Evolutionary conservation across 2,113 vertebrate genomes (phyloP).

Genomic region (Lepus europaeus): DNA sequence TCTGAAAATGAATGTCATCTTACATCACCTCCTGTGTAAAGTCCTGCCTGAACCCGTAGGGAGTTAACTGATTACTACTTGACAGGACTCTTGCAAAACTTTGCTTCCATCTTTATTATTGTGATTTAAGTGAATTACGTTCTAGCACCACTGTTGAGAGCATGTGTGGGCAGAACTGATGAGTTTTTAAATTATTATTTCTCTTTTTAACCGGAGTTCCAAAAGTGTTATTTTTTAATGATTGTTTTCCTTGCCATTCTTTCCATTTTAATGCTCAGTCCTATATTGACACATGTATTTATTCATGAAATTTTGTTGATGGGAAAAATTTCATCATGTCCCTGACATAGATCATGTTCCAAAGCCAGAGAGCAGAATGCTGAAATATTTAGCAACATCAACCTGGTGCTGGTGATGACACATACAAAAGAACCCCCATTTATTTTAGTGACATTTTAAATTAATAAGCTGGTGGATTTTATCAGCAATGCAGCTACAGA

Average conservation of each 20-base stretch:
- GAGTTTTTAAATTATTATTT: not conserved
- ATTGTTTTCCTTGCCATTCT: not conserved
- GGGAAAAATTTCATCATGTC: not conserved
- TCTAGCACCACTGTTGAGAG: not conserved
- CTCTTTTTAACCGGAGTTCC: not conserved
- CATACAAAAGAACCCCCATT: not conserved
- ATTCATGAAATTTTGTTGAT: not conserved
- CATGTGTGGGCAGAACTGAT: not conserved
- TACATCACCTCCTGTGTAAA: not conserved
- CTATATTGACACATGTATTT: not conserved
- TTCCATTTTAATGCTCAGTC: not conserved
- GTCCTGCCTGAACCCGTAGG: not conserved
- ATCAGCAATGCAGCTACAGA: not conserved
- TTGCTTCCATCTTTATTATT: not conserved
- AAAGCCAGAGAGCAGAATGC: not conserved
- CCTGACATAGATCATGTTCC: not conserved
- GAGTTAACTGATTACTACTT: not conserved
- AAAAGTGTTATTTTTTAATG: not conserved
- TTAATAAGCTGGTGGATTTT: constrained; percentile 31
- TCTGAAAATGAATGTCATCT: not conserved
- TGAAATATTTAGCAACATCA: not conserved
- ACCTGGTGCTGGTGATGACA: not conserved
- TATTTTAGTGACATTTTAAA: constrained; percentile 58
- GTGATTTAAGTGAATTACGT: not conserved
- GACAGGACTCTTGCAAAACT: not conserved